Evolutionary conservation across 2,888 invertebrate species (phyloP).

Genomic region (Sclerodermus sp.): DNA sequence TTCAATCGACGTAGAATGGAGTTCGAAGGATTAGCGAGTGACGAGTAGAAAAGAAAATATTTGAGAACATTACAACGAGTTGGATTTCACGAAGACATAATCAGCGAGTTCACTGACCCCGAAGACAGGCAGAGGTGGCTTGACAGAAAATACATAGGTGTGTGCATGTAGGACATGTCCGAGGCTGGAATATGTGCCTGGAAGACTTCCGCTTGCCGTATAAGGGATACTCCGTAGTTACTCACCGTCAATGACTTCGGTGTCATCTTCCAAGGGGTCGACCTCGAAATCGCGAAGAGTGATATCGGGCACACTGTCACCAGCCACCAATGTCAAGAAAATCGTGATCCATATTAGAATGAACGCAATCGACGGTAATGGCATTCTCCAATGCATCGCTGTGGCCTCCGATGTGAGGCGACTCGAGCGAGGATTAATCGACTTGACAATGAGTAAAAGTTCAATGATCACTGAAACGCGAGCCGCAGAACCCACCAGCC

Average conservation of each 20-base stretch:
- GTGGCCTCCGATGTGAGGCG: too few species aligned
- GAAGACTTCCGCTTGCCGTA: constrained; percentile 33
- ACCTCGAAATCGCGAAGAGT: constrained; percentile 1
- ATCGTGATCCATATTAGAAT: background rate
- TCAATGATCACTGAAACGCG: background rate
- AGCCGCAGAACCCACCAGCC: background rate
- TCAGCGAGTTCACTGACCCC: constrained; percentile 34
- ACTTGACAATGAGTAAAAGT: too few species aligned
- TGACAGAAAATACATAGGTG: constrained; percentile 5
- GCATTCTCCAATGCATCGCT: too few species aligned
- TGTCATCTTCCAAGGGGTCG: constrained; percentile 24
- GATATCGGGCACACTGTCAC: too few species aligned
- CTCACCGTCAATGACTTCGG: constrained; percentile 42
- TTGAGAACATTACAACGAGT: too few species aligned
- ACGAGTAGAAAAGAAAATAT: too few species aligned
- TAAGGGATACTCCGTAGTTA: constrained; percentile 16
- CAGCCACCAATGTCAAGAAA: constrained; percentile 8
- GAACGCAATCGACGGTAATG: too few species aligned
- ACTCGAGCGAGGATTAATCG: too few species aligned
- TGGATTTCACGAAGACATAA: background rate
- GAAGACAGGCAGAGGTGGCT: too few species aligned
- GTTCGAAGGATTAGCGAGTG: too few species aligned
- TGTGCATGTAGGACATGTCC: constrained; percentile 14
- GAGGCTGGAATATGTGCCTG: constrained; percentile 15
- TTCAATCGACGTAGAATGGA: too few species aligned